Percentiles rank a stretch among this genome's conserved stretches.
These are phyloP conservation scores for Lampris megalopsis DNA, from an alignment of 2,113 vertebrate genomes.

Conservation along the genomic window DNA sequence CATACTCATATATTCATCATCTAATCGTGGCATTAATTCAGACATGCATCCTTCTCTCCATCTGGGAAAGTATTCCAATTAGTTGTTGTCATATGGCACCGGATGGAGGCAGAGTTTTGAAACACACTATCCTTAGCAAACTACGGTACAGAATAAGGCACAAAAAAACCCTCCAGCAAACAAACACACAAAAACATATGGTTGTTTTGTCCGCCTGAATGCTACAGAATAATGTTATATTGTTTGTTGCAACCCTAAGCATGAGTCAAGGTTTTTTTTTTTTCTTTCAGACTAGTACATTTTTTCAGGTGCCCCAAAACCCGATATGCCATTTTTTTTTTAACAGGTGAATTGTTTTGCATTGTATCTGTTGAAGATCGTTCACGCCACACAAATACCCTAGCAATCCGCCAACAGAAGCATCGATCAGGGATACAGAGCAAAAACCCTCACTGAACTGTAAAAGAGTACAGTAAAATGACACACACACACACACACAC, in stretches of 20 bases:
- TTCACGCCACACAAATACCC: slow-evolving; percentile 7
- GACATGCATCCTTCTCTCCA: slow-evolving; percentile 60
- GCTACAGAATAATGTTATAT: slow-evolving; percentile 13
- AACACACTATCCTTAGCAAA: slow-evolving; percentile 30
- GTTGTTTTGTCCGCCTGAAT: slow-evolving; percentile 33
- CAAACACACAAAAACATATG: slow-evolving; percentile 19
- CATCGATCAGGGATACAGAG: slow-evolving; percentile 34
- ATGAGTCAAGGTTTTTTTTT: neutral
- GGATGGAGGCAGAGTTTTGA: slow-evolving; percentile 25
- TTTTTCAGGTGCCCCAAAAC: neutral
- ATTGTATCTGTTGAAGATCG: neutral
- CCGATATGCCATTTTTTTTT: neutral
- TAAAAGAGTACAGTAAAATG: slow-evolving; percentile 19
- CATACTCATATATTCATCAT: slow-evolving; percentile 46
- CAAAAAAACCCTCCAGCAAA: too few species aligned
- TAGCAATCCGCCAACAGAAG: slow-evolving; percentile 27
- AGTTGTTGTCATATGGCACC: slow-evolving; percentile 64
- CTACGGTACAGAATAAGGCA: slow-evolving; percentile 22
- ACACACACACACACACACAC: neutral
- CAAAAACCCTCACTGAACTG: slow-evolving; percentile 25
- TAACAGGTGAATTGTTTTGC: neutral
- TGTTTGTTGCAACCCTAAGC: slow-evolving; percentile 12
- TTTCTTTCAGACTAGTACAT: neutral
- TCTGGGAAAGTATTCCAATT: slow-evolving; percentile 72
- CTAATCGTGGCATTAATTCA: slow-evolving; percentile 62